Conservation (phyloP, 30 jellyfish, hydroid and myxozoan species). For the Aurelia aurita region DNA sequence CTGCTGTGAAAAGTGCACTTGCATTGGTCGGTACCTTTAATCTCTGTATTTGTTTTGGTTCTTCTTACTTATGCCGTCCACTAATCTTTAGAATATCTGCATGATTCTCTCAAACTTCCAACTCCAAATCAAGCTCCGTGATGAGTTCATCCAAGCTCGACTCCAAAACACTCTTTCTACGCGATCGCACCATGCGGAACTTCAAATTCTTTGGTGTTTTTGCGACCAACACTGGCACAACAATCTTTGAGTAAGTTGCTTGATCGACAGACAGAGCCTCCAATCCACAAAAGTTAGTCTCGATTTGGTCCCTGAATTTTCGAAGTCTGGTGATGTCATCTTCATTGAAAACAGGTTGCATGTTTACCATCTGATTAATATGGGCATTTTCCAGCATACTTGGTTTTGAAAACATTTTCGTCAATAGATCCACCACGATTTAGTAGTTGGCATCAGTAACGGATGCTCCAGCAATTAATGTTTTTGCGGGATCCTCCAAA, state of each 20-base stretch:
- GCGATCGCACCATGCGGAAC: conserved; percentile 4
- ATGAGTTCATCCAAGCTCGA: conserved; percentile 22
- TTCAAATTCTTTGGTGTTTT: conserved; percentile 2
- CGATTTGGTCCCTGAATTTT: conserved; percentile 12
- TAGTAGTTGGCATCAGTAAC: conserved; percentile 32
- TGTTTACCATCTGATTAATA: too few species aligned
- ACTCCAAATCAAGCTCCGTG: conserved; percentile 4
- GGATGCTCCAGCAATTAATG: conserved; percentile 26
- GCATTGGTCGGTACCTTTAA: not conserved
- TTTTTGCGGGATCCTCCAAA: conserved; percentile 17
- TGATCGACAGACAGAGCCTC: conserved; percentile 6
- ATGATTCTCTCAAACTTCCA: conserved; percentile 27
- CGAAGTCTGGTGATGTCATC: conserved; percentile 6
- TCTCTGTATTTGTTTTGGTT: not conserved
- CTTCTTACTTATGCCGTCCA: not conserved
- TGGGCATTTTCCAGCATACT: too few species aligned
- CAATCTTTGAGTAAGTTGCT: not conserved
- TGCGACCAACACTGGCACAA: conserved; percentile 24
- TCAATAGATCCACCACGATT: too few species aligned
- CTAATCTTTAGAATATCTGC: not conserved
- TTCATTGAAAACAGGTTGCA: too few species aligned
- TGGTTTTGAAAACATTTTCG: too few species aligned
- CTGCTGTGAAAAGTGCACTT: not conserved
- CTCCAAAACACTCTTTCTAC: conserved; percentile 6
- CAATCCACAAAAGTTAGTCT: too few species aligned